Conservation (phyloP, 2,888 invertebrate genomes). For the Leptinotarsa peninsularis region DNA sequence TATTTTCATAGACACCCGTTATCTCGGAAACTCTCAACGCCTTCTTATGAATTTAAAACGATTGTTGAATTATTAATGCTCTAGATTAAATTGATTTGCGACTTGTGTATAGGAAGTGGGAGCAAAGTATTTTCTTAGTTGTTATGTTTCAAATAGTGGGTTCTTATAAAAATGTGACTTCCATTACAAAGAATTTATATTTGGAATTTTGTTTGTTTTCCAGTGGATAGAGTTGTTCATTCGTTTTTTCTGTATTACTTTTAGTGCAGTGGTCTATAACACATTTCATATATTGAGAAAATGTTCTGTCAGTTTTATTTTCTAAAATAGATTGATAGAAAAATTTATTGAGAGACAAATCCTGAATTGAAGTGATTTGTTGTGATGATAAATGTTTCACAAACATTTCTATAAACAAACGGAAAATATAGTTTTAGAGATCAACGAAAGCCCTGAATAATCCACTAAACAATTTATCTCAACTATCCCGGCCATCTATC, state of each 20-base stretch:
- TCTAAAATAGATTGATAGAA: no score
- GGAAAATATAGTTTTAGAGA: not conserved
- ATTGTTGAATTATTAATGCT: constrained; percentile 27
- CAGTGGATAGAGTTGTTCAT: no score
- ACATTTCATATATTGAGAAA: no score
- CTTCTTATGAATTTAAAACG: constrained; percentile 21
- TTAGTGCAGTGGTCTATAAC: no score
- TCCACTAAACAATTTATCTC: constrained; percentile 3
- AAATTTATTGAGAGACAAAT: not conserved
- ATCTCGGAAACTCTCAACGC: constrained; percentile 16
- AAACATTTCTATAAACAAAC: not conserved
- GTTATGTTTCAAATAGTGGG: not conserved
- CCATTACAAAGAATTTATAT: no score
- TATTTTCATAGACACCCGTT: not conserved
- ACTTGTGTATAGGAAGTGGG: not conserved
- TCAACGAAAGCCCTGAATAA: constrained; percentile 7
- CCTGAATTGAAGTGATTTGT: not conserved
- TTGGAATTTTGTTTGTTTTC: no score
- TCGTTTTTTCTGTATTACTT: no score
- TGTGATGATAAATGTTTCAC: not conserved
- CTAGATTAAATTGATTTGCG: not conserved
- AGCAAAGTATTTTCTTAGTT: not conserved
- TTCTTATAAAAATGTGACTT: not conserved
- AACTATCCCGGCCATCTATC: constrained; percentile 11
- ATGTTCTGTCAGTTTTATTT: no score